These are phyloP conservation scores for Eurypyga helias DNA, from an alignment of 2,113 vertebrate species.

Conservation along the genomic window DNA sequence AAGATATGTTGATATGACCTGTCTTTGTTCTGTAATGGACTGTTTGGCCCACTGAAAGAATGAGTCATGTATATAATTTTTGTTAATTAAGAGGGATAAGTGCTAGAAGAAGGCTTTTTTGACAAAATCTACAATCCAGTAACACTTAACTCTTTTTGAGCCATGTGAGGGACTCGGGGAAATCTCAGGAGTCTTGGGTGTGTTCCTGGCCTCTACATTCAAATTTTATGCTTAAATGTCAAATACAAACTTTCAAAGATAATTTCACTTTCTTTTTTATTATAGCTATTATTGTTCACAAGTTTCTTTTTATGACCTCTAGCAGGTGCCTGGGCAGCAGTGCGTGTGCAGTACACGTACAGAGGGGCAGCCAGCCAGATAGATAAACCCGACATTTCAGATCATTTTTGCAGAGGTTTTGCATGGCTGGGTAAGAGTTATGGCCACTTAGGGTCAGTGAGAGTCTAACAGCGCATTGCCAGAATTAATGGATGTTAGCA, in stretches of 20 bases:
- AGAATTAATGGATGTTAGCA: not conserved
- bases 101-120: not conserved
- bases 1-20: not conserved
- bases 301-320: not conserved
- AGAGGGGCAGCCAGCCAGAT: not conserved
- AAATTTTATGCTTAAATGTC: slow-evolving; percentile 17
- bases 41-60: not conserved
- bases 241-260: not conserved
- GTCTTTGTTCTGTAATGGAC: not conserved
- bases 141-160: not conserved
- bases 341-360: not conserved
- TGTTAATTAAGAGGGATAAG: not conserved
- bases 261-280: not conserved
- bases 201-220: not conserved
- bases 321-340: not conserved
- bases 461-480: not conserved
- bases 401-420: fast-evolving
- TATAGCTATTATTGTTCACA: not conserved
- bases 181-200: not conserved
- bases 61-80: not conserved
- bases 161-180: not conserved
- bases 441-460: not conserved
- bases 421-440: not conserved
- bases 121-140: not conserved
- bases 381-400: not conserved